Evolutionary conservation across 2,797 vertebrate genomes (phyloP), one percentile per base, ranked within the genome.

Genomic region (Myotis pilosus): DNA sequence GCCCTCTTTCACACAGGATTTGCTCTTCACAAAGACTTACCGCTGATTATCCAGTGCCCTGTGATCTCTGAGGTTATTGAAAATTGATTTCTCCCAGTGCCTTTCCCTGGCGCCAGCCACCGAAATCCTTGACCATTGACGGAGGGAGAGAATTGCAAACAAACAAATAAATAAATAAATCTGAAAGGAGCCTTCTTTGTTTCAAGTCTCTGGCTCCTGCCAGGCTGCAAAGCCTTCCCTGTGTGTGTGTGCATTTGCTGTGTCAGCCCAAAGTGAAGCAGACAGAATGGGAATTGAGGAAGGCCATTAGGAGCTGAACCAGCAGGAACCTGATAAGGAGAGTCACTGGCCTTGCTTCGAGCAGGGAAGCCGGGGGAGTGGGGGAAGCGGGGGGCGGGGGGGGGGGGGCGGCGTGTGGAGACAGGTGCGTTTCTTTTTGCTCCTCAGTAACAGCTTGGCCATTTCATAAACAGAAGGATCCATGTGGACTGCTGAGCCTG

Each of bases 31-130:
- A 71, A 93, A 92, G 85, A 92, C 92, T 94, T 74, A 75, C 23
- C 87, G 49, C 89, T 66, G 66, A 81, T 85, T 94, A 91, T 60
- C 69, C 17, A 55, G 17, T 62, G 30, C 68, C 60, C 86, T 55
- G 33, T 89, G 72, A 88, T 92, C 92, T 87, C 92, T 44, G 60
- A 94, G 80, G 55, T 68, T 91, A 91, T 41, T 89, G 86, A 79
- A 97, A 94, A 96, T 96, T 92, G 93, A 96, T 96, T 96, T 91
- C 62, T 93, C 94, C 64, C n/a, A 72, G 6, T 89, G 75, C 20
- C 9, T 91, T 79, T 84, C 33, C 55, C 17, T 84, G 38, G 72
- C 69, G 72, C 74, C 36, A 53, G 83, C 23, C 62, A 30, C 49
- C 64, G 85, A 95, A 95, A 95, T 86, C 72, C 89, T 82, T 75